Conservation (phyloP, 2,888 invertebrate genomes). For the Antheraea yamamai region DNA sequence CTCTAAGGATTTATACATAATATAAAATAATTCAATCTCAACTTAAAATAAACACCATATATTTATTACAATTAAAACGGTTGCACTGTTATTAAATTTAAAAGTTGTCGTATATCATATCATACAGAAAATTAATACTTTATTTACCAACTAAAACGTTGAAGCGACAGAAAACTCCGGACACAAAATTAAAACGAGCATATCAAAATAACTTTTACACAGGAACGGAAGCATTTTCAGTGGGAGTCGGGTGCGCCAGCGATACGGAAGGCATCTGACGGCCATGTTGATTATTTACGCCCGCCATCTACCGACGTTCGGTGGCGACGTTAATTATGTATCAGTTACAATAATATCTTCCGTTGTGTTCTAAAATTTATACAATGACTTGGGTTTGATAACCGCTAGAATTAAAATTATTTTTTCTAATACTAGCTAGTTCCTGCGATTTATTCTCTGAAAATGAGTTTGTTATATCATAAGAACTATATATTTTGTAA, state of each 20-base stretch:
- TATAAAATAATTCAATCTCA: too few relatives aligned
- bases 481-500: too few relatives aligned
- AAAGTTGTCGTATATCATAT: not conserved
- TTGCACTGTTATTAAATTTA: not conserved
- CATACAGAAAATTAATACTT: not conserved
- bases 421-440: too few relatives aligned
- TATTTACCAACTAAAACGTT: slow-evolving; percentile 12
- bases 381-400: too few relatives aligned
- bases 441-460: too few relatives aligned
- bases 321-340: slow-evolving; percentile 10
- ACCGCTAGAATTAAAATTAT: not conserved
- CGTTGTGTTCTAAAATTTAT: not conserved
- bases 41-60: too few relatives aligned
- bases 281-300: slow-evolving; percentile 55
- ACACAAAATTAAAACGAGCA: slow-evolving; percentile 31
- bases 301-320: slow-evolving; percentile 40
- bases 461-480: too few relatives aligned
- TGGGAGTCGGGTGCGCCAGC: slow-evolving; percentile 49
- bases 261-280: slow-evolving; percentile 46
- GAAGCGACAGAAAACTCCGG: slow-evolving; percentile 4
- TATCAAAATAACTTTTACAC: slow-evolving; percentile 28
- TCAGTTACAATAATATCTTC: slow-evolving; percentile 3
- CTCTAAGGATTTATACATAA: too few relatives aligned
- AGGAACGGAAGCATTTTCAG: slow-evolving; percentile 37
- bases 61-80: too few relatives aligned